Percentiles rank a stretch among this genome's conserved stretches.
Conservation (phyloP, 2,797 vertebrate species). For the Denticeps clupeoides region DNA sequence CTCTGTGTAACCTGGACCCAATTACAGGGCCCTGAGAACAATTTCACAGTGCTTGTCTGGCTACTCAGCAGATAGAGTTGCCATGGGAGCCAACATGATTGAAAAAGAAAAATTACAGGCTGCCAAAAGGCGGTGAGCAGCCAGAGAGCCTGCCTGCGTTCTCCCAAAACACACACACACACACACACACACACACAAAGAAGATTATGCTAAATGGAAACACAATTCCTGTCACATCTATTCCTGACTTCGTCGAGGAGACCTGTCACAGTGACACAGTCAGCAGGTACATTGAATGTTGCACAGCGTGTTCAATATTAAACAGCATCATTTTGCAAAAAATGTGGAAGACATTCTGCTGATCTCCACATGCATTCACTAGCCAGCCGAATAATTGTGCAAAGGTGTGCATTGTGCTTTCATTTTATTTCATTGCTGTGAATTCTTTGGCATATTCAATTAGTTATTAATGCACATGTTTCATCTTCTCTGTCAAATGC, state of each 20-base stretch:
- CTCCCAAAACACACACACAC: neutral
- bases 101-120: constrained; percentile 42
- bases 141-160: neutral
- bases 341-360: too few relatives aligned
- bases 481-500: too few relatives aligned
- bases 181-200: neutral
- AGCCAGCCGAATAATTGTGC: too few relatives aligned
- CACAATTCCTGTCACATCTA: constrained; percentile 15
- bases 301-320: too few relatives aligned
- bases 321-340: too few relatives aligned
- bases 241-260: neutral
- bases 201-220: constrained; percentile 24
- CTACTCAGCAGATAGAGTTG: constrained; percentile 42
- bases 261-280: neutral
- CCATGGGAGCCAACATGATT: constrained; percentile 36
- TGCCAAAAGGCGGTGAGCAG: constrained; percentile 28
- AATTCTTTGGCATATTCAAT: too few relatives aligned
- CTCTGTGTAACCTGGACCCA: constrained; percentile 32
- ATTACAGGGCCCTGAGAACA: constrained; percentile 34
- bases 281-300: too few relatives aligned
- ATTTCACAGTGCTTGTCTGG: constrained; percentile 36
- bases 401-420: too few relatives aligned
- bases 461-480: too few relatives aligned
- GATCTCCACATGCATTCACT: too few relatives aligned
- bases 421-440: too few relatives aligned